Percentiles rank a stretch among this genome's conserved stretches.
These are phyloP conservation scores for Plutomurus gul DNA, from an alignment of 1,140 invertebrate genomes.

Conservation along the genomic window DNA sequence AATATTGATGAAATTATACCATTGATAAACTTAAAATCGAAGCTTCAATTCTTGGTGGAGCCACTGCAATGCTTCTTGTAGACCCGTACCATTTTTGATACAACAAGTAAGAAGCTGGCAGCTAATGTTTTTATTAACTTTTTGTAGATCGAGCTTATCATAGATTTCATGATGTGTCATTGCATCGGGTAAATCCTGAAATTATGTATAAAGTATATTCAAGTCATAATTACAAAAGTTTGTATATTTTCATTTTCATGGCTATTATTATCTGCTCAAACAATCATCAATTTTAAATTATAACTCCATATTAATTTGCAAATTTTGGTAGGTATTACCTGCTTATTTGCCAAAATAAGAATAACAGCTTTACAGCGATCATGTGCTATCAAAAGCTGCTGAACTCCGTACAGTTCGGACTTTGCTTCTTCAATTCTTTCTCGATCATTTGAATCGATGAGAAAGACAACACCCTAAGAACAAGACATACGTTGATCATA, in stretches of 20 bases:
- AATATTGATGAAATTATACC: too few species aligned
- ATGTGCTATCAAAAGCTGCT: neutral
- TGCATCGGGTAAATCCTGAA: conserved; percentile 19
- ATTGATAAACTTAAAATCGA: neutral
- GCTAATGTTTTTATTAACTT: neutral
- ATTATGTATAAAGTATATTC: neutral
- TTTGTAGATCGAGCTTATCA: neutral
- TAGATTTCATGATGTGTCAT: conserved; percentile 34
- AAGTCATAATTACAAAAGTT: too few species aligned
- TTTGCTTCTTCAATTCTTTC: conserved; percentile 33
- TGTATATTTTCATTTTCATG: too few species aligned
- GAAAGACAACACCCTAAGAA: conserved; percentile 9
- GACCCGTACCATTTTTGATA: conserved; percentile 7
- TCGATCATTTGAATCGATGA: conserved; percentile 38
- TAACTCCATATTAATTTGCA: too few species aligned
- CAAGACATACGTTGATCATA: too few species aligned
- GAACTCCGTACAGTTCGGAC: neutral
- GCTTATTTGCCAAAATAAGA: conserved; percentile 37
- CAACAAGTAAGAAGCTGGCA: conserved; percentile 30
- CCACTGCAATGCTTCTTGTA: conserved; percentile 33
- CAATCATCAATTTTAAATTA: too few species aligned
- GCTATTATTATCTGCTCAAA: too few species aligned
- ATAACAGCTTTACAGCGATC: neutral
- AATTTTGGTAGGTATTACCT: neutral
- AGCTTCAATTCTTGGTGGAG: conserved; percentile 29